phyloP scores from a whole-genome alignment of 1,140 invertebrate genomes.

The Philaenus spumarius region DNA sequence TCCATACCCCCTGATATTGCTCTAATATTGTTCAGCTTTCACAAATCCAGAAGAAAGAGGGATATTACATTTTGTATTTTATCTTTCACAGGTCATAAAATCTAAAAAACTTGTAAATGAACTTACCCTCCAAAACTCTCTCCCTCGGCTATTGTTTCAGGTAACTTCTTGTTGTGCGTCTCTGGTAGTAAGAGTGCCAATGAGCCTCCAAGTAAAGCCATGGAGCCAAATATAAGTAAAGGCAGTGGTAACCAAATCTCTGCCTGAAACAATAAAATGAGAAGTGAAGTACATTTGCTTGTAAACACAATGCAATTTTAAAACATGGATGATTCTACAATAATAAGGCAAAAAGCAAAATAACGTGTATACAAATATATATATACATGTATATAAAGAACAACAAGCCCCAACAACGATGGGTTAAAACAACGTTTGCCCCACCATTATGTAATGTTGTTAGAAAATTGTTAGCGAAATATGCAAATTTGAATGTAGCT shows the following conservation, averaged over 20 bases:
- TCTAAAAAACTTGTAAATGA: too few species aligned
- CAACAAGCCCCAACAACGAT: too few species aligned
- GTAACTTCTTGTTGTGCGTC: conserved; percentile 64
- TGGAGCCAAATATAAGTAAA: conserved; percentile 60
- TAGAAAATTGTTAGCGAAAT: too few species aligned
- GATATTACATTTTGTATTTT: too few species aligned
- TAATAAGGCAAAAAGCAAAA: background rate
- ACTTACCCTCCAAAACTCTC: conserved; percentile 57
- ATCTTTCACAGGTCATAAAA: too few species aligned
- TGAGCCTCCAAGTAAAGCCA: conserved; percentile 55
- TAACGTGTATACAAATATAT: background rate
- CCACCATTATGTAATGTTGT: too few species aligned
- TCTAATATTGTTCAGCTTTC: too few species aligned
- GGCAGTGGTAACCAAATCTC: conserved; percentile 56
- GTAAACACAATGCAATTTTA: conserved; percentile 4
- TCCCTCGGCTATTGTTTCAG: conserved; percentile 66
- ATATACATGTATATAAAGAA: background rate
- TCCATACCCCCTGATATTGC: too few species aligned
- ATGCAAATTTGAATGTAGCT: too few species aligned
- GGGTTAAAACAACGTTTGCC: too few species aligned
- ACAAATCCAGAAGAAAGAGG: too few species aligned
- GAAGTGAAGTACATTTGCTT: background rate
- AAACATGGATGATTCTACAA: background rate
- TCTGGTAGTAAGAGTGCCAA: conserved; percentile 65
- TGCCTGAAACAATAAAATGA: conserved; percentile 20